Percentiles rank a stretch among this genome's conserved stretches.
Conservation (phyloP, 2,797 vertebrate genomes). For the Tarsius wallacei region DNA sequence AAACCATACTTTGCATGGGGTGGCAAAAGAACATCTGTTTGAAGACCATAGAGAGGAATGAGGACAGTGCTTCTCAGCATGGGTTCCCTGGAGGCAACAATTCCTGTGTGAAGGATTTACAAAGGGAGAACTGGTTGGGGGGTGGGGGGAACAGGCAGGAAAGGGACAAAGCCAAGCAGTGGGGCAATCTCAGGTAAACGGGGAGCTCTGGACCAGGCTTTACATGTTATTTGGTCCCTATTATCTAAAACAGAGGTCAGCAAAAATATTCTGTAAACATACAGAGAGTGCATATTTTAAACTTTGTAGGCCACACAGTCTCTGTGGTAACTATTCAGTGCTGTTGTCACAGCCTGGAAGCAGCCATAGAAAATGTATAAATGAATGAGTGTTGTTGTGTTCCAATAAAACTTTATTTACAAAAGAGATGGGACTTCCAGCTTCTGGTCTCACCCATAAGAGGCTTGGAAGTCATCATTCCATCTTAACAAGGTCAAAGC, state of each 20-base stretch:
- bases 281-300: not conserved
- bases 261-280: not conserved
- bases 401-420: not conserved
- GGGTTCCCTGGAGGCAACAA: not conserved
- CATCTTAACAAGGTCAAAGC: not conserved
- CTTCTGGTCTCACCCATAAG: not conserved
- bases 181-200: not conserved
- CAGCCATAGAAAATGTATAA: not conserved
- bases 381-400: not conserved
- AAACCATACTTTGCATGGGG: not conserved
- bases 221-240: not conserved
- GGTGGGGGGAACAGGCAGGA: not conserved
- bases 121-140: not conserved
- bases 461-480: not conserved
- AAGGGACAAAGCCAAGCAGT: not conserved
- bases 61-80: not conserved
- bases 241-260: not conserved
- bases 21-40: not conserved
- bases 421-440: not conserved
- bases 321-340: not conserved
- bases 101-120: not conserved
- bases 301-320: not conserved
- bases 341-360: rapidly evolving
- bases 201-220: not conserved
- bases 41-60: not conserved